Evolutionary conservation across 1,140 invertebrate genomes (phyloP).

Genomic region (Pseudomyrmex concolor): DNA sequence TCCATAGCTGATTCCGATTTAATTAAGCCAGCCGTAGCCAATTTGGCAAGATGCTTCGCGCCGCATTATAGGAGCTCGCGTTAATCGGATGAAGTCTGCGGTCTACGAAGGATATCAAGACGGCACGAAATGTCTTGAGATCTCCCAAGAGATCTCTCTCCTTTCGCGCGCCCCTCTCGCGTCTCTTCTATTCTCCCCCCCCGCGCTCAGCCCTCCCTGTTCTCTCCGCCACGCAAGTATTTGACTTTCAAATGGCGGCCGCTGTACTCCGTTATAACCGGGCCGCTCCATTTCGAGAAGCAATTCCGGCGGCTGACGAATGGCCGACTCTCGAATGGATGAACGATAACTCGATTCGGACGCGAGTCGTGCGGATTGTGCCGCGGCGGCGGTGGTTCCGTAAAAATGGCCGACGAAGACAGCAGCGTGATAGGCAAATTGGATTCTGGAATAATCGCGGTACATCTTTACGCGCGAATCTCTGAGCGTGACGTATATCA

Average conservation of each 20-base stretch:
- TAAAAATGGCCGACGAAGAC: constrained; percentile 35
- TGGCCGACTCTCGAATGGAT: constrained; percentile 64
- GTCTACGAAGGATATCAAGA: constrained; percentile 67
- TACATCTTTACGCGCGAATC: constrained; percentile 21
- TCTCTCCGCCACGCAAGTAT: constrained; percentile 67
- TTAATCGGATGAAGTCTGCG: constrained; percentile 79
- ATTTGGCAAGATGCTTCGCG: constrained; percentile 71
- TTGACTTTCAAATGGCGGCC: constrained; percentile 80
- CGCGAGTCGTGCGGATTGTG: constrained; percentile 63
- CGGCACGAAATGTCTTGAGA: constrained; percentile 75
- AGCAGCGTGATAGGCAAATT: constrained; percentile 23
- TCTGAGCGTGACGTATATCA: background rate
- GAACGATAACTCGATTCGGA: constrained; percentile 73
- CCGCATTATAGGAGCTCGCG: constrained; percentile 71
- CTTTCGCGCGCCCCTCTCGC: background rate
- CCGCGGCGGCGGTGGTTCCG: constrained; percentile 8
- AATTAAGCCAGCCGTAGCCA: constrained; percentile 67
- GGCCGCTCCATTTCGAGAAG: constrained; percentile 76
- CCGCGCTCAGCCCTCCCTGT: background rate
- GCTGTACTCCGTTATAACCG: constrained; percentile 73
- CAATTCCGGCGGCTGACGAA: constrained; percentile 74
- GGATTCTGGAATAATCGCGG: constrained; percentile 34
- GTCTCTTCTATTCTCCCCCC: background rate
- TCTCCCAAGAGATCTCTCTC: constrained; percentile 57
- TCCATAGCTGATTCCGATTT: constrained; percentile 64